phyloP scores from a whole-genome alignment of 2,113 vertebrate species.

The Takifugu flavidus region DNA sequence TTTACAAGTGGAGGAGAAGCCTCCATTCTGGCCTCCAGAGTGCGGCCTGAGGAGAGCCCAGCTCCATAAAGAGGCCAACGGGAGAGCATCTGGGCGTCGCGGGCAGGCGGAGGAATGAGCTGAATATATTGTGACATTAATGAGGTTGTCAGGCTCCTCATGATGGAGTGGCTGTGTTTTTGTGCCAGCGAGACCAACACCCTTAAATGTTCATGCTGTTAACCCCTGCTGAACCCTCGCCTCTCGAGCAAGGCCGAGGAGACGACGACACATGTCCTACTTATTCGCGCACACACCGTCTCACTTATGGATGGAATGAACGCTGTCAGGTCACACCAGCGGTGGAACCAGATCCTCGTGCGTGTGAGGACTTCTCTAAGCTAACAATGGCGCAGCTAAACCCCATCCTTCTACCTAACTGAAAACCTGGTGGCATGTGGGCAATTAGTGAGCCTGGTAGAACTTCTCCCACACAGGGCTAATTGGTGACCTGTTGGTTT shows the following conservation, averaged over 20 bases:
- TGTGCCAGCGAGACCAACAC: slow-evolving; percentile 68
- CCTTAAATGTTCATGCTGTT: slow-evolving; percentile 72
- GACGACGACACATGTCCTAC: slow-evolving; percentile 40
- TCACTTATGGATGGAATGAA: slow-evolving; percentile 1
- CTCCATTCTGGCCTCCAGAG: slow-evolving; percentile 20
- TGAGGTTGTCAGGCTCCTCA: slow-evolving; percentile 68
- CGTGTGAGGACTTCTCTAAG: slow-evolving; percentile 3
- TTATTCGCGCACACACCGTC: slow-evolving; percentile 32
- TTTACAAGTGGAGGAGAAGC: slow-evolving; percentile 34
- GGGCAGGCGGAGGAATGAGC: slow-evolving; percentile 56
- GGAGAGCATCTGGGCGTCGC: slow-evolving; percentile 58
- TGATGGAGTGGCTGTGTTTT: slow-evolving; percentile 74
- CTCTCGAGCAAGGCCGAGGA: slow-evolving; percentile 58
- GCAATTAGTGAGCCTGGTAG: slow-evolving; percentile 53
- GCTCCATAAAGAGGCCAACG: slow-evolving; percentile 38
- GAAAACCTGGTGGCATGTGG: slow-evolving; percentile 52
- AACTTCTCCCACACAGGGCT: slow-evolving; percentile 61
- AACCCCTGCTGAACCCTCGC: slow-evolving; percentile 68
- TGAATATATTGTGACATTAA: slow-evolving; percentile 77
- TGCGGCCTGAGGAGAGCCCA: slow-evolving; percentile 35
- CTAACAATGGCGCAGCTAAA: slow-evolving; percentile 9
- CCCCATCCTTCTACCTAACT: slow-evolving; percentile 38
- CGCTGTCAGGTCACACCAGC: neutral
- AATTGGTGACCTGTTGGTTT: slow-evolving; percentile 75
- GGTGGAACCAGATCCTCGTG: too few relatives aligned